These are phyloP conservation scores for Siniperca scherzeri DNA, from an alignment of 2,797 vertebrate genomes.

Conservation along the genomic window DNA sequence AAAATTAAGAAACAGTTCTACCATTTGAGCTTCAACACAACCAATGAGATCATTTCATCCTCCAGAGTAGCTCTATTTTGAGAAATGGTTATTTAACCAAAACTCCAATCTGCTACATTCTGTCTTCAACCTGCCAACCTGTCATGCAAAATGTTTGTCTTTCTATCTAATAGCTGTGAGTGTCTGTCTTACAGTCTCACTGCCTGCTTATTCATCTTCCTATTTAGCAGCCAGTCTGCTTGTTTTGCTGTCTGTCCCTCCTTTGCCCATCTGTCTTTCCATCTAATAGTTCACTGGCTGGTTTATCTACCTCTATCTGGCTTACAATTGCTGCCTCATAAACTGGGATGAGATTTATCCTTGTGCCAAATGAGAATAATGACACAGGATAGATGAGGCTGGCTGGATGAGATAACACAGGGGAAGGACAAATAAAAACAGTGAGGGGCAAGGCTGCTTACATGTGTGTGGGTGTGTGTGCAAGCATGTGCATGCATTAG, in stretches of 20 bases:
- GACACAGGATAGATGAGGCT: conserved; percentile 42
- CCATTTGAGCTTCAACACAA: not conserved
- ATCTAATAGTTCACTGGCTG: conserved; percentile 45
- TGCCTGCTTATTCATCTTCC: conserved; percentile 38
- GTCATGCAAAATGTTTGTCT: conserved; percentile 28
- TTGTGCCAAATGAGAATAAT: conserved; percentile 59
- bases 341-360: conserved; percentile 69
- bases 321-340: conserved; percentile 67
- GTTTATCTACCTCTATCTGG: conserved; percentile 48
- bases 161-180: not conserved
- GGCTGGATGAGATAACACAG: conserved; percentile 32
- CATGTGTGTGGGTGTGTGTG: conserved; percentile 1
- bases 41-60: not conserved
- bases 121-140: conserved; percentile 11
- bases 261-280: conserved; percentile 61
- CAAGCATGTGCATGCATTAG: not conserved
- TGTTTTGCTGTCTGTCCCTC: conserved; percentile 49
- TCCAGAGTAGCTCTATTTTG: not conserved
- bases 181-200: conserved; percentile 15
- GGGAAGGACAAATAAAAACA: conserved; percentile 47
- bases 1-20: not conserved
- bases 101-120: conserved; percentile 16
- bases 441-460: not conserved
- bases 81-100: not conserved
- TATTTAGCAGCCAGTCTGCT: conserved; percentile 38